Evolutionary conservation across 2,888 invertebrate species (phyloP), one percentile per base, ranked within the genome.

Genomic region (Conchocele bisecta): DNA sequence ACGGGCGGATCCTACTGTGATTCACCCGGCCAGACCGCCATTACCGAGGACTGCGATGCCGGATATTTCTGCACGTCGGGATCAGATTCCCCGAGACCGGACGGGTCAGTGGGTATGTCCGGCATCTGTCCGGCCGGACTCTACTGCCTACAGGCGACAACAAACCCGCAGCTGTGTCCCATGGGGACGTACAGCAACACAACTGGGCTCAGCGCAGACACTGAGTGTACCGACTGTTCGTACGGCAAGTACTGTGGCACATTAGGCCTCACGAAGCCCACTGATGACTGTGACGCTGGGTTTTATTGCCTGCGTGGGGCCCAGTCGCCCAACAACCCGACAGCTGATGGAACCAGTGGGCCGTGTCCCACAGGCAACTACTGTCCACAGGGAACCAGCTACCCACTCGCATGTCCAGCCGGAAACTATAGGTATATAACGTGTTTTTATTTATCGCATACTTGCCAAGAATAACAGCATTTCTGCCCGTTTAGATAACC

Each of bases 81-180:
- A 7, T 84, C 87, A 9, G 81, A 86, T 64, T 84, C 86, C 4
- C 50, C 85, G 7, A 84, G 82, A 15, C 87, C 88, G 6, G 71
- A 66, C n/a, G 79, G 76, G 50, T 66, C 75, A 67, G 84, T 82
- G 11, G 89, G 89, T 5, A 75, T 69, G 15, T 86, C 89, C 15
- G 90, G 89, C 33, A 83, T 85, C 2, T 90, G 90, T 58, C 84
- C 89, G 6, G 67, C 80, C n/a, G 89, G 89, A 17, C 80, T 82
- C 57, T 90, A 82, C 75, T 90, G 89, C 56, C 73, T 75, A 31
- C 65, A 48, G 11, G 63, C 75, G 11, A 88, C 88, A 9, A 67
- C 78, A 7, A 85, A 82, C 9, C 88, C 89, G 11, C 7, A 31
- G 1, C 77, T 79, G 4, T 90, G 89, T 69, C 88, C 88, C 4